A percentile compares a stretch with the other conserved stretches of the same genome.
These are phyloP conservation scores for Anas georgica DNA, from an alignment of 2,797 vertebrate genomes.

Conservation along the genomic window DNA sequence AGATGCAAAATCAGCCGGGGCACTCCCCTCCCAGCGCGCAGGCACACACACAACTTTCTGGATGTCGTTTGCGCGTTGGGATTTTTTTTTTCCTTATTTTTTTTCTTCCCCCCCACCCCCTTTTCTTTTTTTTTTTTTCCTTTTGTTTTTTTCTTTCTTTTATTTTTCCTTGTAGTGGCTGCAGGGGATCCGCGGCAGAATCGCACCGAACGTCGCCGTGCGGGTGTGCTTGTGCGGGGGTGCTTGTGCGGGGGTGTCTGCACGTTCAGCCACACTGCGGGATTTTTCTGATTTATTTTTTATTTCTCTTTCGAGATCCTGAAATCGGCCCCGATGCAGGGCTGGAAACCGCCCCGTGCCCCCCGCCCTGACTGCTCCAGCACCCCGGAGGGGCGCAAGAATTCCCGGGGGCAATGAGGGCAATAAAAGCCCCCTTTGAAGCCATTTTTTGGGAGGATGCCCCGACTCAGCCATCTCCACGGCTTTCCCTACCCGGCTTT, in stretches of 20 bases:
- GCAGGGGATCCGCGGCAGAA: background rate
- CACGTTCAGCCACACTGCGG: background rate
- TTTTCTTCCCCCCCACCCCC: too few species aligned
- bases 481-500: background rate
- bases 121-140: too few species aligned
- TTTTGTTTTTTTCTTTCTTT: background rate
- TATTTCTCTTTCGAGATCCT: background rate
- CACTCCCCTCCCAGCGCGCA: background rate
- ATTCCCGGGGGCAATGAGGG: accelerated
- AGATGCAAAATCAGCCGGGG: constrained; percentile 12
- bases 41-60: constrained; percentile 33
- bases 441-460: background rate
- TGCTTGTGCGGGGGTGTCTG: background rate
- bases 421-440: background rate
- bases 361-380: background rate
- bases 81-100: background rate
- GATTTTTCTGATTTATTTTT: background rate
- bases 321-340: background rate
- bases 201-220: background rate
- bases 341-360: background rate
- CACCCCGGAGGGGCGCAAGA: background rate
- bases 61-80: background rate
- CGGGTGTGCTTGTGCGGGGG: background rate
- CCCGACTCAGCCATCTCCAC: accelerated
- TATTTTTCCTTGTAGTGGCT: background rate